A percentile compares a stretch with the other conserved stretches of the same genome.
Conservation (phyloP, 64 coral and sea anemone species). For the Platygyra sinensis region DNA sequence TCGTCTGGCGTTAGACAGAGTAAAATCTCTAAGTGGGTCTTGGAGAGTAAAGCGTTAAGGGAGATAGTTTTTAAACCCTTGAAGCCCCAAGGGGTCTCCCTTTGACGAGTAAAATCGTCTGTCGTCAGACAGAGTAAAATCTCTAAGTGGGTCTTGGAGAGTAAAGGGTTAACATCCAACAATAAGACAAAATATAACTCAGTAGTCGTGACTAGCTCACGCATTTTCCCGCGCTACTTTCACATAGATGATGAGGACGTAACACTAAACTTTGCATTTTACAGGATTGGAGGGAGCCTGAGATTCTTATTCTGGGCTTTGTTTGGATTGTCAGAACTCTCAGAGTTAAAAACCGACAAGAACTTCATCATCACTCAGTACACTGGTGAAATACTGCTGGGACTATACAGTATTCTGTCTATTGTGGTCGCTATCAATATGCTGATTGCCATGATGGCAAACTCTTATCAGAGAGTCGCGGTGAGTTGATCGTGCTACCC, state of each 20-base stretch:
- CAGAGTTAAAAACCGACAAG: slow-evolving; percentile 44
- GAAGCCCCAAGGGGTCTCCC: no score
- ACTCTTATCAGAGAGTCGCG: slow-evolving; percentile 80
- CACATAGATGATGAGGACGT: not conserved
- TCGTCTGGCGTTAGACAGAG: no score
- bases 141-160: no score
- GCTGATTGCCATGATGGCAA: slow-evolving; percentile 91
- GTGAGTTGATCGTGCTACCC: slow-evolving; percentile 1
- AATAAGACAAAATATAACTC: no score
- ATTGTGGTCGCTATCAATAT: slow-evolving; percentile 83
- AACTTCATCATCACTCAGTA: slow-evolving; percentile 75
- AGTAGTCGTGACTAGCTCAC: no score
- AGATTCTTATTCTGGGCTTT: slow-evolving; percentile 75
- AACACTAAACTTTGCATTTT: not conserved
- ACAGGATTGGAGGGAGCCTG: slow-evolving; percentile 66
- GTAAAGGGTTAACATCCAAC: no score
- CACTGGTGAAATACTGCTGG: slow-evolving; percentile 75
- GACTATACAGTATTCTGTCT: slow-evolving; percentile 61
- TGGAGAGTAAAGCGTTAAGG: no score
- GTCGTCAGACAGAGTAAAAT: no score
- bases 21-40: no score
- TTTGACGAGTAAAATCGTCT: no score
- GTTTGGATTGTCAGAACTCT: slow-evolving; percentile 78
- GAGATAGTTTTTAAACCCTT: no score
- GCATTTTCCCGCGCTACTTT: no score